Evolutionary conservation across 2,888 invertebrate species (phyloP).

Genomic region (Papilio gigon): DNA sequence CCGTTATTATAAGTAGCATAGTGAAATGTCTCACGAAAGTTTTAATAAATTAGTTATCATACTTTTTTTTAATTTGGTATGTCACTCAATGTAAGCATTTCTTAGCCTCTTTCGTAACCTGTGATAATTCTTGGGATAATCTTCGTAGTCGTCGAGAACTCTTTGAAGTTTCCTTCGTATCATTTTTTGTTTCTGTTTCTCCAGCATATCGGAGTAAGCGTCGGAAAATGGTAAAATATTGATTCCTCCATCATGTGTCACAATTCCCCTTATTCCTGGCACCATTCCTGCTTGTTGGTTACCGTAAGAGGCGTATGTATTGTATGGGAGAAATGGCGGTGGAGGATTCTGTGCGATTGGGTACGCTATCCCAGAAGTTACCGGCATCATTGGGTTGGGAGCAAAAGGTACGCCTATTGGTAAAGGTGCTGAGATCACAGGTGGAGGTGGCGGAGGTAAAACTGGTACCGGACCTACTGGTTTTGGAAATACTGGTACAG

Average conservation of each 20-base stretch:
- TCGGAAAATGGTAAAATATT: conserved; percentile 75
- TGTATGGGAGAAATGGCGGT: conserved; percentile 38
- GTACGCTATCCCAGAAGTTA: conserved; percentile 44
- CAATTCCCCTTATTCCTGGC: conserved; percentile 66
- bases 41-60: too few species aligned
- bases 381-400: conserved; percentile 36
- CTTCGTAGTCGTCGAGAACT: conserved; percentile 54
- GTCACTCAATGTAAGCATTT: conserved; percentile 11
- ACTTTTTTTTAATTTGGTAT: not conserved
- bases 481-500: conserved; percentile 33
- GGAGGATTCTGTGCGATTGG: conserved; percentile 38
- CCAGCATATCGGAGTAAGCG: conserved; percentile 65
- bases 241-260: conserved; percentile 65
- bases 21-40: too few species aligned
- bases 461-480: conserved; percentile 42
- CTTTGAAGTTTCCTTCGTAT: conserved; percentile 58
- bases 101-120: conserved; percentile 39
- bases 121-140: conserved; percentile 45
- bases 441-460: conserved; percentile 28
- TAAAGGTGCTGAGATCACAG: conserved; percentile 36
- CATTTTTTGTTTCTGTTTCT: conserved; percentile 64
- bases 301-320: conserved; percentile 43
- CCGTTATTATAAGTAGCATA: too few species aligned
- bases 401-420: conserved; percentile 37
- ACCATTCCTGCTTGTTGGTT: conserved; percentile 56